Conservation (phyloP, 2,797 vertebrate genomes). For the Lacerta bilineata region DNA sequence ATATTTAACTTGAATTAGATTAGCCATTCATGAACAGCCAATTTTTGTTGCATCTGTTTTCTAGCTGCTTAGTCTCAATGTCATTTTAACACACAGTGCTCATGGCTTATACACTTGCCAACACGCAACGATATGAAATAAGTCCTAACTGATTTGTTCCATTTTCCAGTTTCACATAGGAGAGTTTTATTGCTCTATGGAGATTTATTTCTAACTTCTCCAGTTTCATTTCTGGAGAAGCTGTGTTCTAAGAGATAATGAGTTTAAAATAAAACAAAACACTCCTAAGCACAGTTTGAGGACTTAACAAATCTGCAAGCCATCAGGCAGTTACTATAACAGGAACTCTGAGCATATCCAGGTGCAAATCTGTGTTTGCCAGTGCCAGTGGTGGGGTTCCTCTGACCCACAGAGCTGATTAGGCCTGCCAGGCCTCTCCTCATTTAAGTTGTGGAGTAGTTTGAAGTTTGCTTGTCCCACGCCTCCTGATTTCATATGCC, state of each 20-base stretch:
- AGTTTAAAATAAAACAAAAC: not conserved
- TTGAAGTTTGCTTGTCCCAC: too few species aligned
- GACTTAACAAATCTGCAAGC: not conserved
- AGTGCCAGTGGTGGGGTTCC: too few species aligned
- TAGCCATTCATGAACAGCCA: not conserved
- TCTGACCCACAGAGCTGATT: too few species aligned
- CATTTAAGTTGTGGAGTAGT: too few species aligned
- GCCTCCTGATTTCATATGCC: too few species aligned
- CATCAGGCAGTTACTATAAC: not conserved
- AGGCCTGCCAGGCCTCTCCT: too few species aligned
- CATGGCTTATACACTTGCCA: not conserved
- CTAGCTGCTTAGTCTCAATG: constrained; percentile 5
- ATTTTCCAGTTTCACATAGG: not conserved
- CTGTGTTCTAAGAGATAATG: not conserved
- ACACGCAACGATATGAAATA: not conserved
- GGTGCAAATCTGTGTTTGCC: not conserved
- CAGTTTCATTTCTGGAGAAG: not conserved
- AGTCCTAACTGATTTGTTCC: not conserved
- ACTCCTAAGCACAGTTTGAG: not conserved
- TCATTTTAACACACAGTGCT: not conserved
- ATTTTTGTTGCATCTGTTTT: constrained; percentile 25
- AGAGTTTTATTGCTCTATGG: not conserved
- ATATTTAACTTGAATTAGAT: constrained; percentile 28
- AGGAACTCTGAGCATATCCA: not conserved
- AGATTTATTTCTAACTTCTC: not conserved